Conservation (phyloP, 2,113 vertebrate genomes). For the Trachemys scripta region DNA sequence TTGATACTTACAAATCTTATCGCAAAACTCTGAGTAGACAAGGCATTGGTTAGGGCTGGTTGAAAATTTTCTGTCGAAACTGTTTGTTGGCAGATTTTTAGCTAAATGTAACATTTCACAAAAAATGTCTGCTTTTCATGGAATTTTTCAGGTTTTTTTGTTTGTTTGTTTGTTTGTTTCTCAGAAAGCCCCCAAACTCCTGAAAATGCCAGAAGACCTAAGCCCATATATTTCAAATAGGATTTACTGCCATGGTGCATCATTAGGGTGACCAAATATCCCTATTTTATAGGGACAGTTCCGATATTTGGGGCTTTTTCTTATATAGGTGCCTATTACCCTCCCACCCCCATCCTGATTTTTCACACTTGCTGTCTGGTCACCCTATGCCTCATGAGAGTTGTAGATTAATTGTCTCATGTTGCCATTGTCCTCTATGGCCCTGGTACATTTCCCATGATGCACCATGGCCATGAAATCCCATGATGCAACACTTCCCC, state of each 20-base stretch:
- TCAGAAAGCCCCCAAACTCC: too few relatives aligned
- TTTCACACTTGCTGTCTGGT: too few relatives aligned
- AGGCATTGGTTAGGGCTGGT: background rate
- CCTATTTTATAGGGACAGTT: too few relatives aligned
- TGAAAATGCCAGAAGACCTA: background rate
- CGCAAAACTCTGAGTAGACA: background rate
- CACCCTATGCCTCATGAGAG: background rate
- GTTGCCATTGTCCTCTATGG: background rate
- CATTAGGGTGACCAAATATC: background rate
- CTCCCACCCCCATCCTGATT: too few relatives aligned
- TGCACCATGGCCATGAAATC: background rate
- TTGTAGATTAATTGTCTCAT: background rate
- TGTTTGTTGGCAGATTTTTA: background rate
- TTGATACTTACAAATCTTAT: conserved; percentile 20
- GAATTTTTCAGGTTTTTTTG: background rate
- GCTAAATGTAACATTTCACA: background rate
- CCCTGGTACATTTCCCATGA: background rate
- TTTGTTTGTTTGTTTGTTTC: too few relatives aligned
- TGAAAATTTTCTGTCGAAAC: background rate
- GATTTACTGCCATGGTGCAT: background rate
- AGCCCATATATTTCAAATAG: background rate
- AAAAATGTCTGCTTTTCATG: background rate
- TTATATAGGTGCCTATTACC: too few relatives aligned
- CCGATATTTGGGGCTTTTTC: too few relatives aligned
- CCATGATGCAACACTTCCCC: background rate